Conservation (phyloP, 2,888 invertebrate genomes). For the Stratiomys singularior region DNA sequence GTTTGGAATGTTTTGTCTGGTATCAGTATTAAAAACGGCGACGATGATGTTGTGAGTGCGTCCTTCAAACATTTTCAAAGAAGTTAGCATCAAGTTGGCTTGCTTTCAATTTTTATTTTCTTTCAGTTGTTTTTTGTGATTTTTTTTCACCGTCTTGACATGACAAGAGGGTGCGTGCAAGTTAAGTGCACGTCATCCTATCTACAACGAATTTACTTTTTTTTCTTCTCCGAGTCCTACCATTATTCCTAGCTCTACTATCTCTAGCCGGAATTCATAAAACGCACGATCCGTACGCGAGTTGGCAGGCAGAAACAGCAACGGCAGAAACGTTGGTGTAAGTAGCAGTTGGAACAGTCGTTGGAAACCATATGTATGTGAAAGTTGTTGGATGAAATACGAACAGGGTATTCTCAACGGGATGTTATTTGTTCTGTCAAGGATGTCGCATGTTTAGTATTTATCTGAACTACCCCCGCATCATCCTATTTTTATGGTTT, state of each 20-base stretch:
- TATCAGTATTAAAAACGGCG: constrained; percentile 15
- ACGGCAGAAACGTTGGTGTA: neutral
- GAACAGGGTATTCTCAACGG: constrained; percentile 8
- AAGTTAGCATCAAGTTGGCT: constrained; percentile 36
- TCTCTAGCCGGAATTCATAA: neutral
- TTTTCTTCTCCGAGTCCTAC: neutral
- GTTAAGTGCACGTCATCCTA: constrained; percentile 17
- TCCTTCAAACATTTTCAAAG: constrained; percentile 8
- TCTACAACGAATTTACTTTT: too few species aligned
- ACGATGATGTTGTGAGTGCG: neutral
- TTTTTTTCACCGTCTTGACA: neutral
- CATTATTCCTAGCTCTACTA: neutral
- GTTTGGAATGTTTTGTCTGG: constrained; percentile 27
- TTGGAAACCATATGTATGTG: neutral
- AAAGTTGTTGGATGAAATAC: neutral
- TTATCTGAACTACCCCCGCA: constrained; percentile 20
- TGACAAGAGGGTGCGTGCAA: constrained; percentile 38
- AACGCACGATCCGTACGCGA: neutral
- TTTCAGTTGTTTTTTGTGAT: neutral
- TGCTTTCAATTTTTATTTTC: constrained; percentile 6
- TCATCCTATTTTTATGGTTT: too few species aligned
- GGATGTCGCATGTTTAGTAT: constrained; percentile 36
- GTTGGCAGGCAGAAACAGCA: neutral
- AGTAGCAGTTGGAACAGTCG: neutral
- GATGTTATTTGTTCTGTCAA: constrained; percentile 32